Evolutionary conservation across 2,888 invertebrate species (phyloP).

Genomic region (Nebria brevicollis): DNA sequence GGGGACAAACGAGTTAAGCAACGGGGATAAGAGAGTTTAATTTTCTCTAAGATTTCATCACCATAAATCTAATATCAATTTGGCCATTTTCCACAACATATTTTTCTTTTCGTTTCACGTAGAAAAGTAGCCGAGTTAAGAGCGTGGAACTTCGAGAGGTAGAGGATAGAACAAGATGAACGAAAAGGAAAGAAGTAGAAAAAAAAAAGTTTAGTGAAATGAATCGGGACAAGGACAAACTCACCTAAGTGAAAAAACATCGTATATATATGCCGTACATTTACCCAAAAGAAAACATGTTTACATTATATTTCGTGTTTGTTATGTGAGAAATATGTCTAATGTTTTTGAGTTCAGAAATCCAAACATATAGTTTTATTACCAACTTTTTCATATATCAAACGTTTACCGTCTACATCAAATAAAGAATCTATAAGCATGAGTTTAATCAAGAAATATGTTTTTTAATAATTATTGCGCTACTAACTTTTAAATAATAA

Average conservation of each 20-base stretch:
- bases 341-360: no score
- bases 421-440: no score
- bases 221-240: slow-evolving; percentile 6
- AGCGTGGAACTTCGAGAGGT: slow-evolving; percentile 16
- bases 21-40: slow-evolving; percentile 58
- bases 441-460: no score
- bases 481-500: no score
- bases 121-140: background rate
- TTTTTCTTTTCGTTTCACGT: slow-evolving; percentile 38
- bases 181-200: background rate
- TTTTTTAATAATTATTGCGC: no score
- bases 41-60: slow-evolving; percentile 62
- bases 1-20: slow-evolving; percentile 51
- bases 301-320: slow-evolving; percentile 27
- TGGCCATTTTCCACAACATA: slow-evolving; percentile 45
- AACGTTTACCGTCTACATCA: no score
- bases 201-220: background rate
- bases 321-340: background rate
- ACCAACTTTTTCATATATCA: no score
- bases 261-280: slow-evolving; percentile 4
- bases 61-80: slow-evolving; percentile 58
- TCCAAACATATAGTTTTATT: no score
- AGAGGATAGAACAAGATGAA: background rate
- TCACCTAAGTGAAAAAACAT: slow-evolving; percentile 20
- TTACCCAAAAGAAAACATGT: slow-evolving; percentile 27